These are phyloP conservation scores for Orchesella cincta DNA, from an alignment of 1,140 invertebrate species.

Conservation along the genomic window DNA sequence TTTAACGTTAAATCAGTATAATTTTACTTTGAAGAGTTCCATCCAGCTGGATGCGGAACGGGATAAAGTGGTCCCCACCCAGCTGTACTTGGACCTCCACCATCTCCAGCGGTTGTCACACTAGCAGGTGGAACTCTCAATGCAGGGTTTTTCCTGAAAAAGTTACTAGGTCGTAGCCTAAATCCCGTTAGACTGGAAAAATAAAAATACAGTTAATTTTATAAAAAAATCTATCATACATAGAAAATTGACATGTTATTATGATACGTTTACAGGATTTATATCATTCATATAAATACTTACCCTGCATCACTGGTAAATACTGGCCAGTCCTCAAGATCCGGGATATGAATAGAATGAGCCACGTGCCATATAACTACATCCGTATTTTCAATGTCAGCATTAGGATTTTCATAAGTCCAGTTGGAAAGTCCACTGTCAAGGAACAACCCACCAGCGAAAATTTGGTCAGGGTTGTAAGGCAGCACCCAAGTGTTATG, in stretches of 20 bases:
- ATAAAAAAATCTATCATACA: not conserved
- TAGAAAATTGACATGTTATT: not conserved
- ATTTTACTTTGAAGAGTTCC: too few species aligned
- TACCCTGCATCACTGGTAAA: not conserved
- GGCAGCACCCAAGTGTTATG: not conserved
- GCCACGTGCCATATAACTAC: conserved; percentile 9
- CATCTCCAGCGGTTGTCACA: not conserved
- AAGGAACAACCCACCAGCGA: conserved; percentile 2
- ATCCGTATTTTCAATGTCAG: not conserved
- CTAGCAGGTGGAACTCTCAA: not conserved
- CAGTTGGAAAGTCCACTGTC: not conserved
- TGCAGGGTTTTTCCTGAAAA: not conserved
- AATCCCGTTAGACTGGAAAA: not conserved
- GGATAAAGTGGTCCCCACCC: too few species aligned
- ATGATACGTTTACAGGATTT: too few species aligned
- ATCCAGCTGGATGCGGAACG: too few species aligned
- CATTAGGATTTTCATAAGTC: not conserved
- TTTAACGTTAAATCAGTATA: too few species aligned
- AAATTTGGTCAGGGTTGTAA: conserved; percentile 9
- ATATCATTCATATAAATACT: too few species aligned
- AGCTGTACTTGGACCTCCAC: not conserved
- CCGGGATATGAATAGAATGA: not conserved
- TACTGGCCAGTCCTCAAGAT: not conserved
- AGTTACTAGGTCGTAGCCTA: not conserved
- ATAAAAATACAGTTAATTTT: not conserved